Conservation (phyloP, 1,140 invertebrate genomes). For the Drosophila dunni region DNA sequence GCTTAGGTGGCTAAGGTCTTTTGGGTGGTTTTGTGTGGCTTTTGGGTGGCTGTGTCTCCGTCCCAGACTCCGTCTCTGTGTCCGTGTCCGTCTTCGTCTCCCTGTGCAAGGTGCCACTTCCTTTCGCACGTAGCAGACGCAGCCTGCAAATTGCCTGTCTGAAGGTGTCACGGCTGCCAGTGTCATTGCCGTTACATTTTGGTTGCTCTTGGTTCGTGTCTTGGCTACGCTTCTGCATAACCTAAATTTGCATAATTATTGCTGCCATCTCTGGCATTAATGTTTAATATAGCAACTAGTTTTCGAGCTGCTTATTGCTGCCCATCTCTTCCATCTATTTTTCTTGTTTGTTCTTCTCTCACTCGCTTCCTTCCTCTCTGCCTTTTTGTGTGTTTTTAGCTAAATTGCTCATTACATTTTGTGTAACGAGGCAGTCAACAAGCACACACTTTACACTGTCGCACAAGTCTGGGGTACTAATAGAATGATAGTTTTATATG, state of each 20-base stretch:
- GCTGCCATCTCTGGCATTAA: slow-evolving; percentile 49
- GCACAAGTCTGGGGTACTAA: background rate
- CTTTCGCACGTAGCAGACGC: slow-evolving; percentile 68
- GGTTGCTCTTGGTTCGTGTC: slow-evolving; percentile 54
- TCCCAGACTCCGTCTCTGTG: too few relatives aligned
- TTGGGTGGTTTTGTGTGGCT: slow-evolving; percentile 4
- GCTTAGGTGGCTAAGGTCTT: background rate
- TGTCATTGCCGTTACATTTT: slow-evolving; percentile 5
- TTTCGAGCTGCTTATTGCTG: slow-evolving; percentile 20
- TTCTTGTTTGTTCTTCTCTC: slow-evolving; percentile 4
- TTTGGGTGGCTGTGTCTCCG: background rate
- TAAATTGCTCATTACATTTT: slow-evolving; percentile 69
- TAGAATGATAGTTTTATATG: background rate
- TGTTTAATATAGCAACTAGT: slow-evolving; percentile 57
- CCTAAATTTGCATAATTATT: slow-evolving; percentile 78
- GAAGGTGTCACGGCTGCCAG: slow-evolving; percentile 54
- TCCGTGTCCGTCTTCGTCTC: background rate
- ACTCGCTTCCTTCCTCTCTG: too few relatives aligned
- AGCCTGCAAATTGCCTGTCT: slow-evolving; percentile 65
- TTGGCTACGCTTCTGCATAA: slow-evolving; percentile 37
- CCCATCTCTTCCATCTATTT: slow-evolving; percentile 20
- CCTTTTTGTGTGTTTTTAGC: background rate
- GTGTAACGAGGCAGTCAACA: slow-evolving; percentile 59
- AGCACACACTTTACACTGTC: slow-evolving; percentile 28
- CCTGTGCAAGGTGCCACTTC: slow-evolving; percentile 50